Percentiles rank a stretch among this genome's conserved stretches.
Evolutionary conservation across 2,113 vertebrate genomes (phyloP).

Genomic region (Panthera uncia): DNA sequence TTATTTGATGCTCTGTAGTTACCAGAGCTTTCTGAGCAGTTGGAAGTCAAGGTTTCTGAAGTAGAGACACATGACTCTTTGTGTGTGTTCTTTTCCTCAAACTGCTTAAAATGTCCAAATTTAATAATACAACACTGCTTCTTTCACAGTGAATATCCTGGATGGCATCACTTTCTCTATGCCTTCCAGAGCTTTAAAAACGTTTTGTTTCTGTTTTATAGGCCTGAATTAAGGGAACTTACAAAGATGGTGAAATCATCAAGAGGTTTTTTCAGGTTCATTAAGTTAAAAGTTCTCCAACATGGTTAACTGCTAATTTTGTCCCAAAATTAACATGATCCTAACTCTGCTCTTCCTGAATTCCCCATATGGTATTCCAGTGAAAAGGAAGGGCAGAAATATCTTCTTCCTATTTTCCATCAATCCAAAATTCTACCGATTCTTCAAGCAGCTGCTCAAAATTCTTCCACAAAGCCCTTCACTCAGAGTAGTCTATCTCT

Average conservation of each 20-base stretch:
- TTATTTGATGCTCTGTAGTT: constrained; percentile 19
- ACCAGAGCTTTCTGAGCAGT: not conserved
- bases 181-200: not conserved
- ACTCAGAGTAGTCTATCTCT: not conserved
- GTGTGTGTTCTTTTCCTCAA: not conserved
- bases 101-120: not conserved
- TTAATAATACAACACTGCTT: constrained; percentile 15
- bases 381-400: not conserved
- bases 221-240: not conserved
- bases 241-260: not conserved
- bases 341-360: not conserved
- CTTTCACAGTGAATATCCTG: not conserved
- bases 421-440: not conserved
- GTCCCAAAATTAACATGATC: constrained; percentile 15
- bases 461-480: not conserved
- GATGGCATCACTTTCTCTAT: not conserved
- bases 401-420: not conserved
- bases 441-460: not conserved
- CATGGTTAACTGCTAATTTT: constrained; percentile 4
- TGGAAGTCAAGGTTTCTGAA: constrained; percentile 31
- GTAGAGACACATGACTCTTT: not conserved
- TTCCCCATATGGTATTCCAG: not conserved
- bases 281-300: constrained; percentile 25
- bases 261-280: not conserved
- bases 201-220: constrained; percentile 22